phyloP scores from a whole-genome alignment of 1,140 invertebrate species.

The Caenorhabditis inopinata region DNA sequence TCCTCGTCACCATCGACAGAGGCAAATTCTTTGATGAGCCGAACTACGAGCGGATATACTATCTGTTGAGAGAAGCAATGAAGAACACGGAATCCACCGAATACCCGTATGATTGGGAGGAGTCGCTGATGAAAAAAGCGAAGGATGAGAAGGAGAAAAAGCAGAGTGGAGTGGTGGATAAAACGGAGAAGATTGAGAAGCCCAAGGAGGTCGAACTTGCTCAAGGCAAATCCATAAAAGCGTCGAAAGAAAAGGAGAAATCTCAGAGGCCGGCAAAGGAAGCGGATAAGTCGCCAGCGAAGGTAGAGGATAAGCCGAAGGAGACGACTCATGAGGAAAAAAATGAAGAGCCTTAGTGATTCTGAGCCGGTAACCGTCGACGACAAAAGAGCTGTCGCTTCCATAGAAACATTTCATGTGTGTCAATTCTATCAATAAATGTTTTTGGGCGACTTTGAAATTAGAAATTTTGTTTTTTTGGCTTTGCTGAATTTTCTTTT shows the following conservation, averaged over 20 bases:
- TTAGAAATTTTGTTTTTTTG: too few relatives aligned
- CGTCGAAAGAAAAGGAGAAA: not conserved
- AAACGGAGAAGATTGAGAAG: not conserved
- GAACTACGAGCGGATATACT: conserved; percentile 37
- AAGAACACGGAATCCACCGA: not conserved
- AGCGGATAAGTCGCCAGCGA: not conserved
- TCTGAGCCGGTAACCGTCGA: too few relatives aligned
- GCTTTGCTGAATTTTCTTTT: too few relatives aligned
- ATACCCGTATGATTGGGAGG: conserved; percentile 45
- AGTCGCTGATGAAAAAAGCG: conserved; percentile 9
- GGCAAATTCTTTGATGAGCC: conserved; percentile 52
- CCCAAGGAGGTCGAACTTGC: not conserved
- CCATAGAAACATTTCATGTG: too few relatives aligned
- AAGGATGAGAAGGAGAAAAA: conserved; percentile 30
- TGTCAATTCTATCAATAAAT: too few relatives aligned
- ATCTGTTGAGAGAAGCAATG: conserved; percentile 22
- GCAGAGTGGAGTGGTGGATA: not conserved
- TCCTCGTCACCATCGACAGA: conserved; percentile 29
- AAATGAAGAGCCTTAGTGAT: too few relatives aligned
- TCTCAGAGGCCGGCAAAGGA: too few relatives aligned
- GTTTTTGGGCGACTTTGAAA: too few relatives aligned
- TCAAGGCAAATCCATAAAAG: not conserved
- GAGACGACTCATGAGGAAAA: too few relatives aligned
- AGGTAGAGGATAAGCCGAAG: conserved; percentile 19
- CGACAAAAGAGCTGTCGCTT: too few relatives aligned